Evolutionary conservation across 30 jellyfish, hydroid and myxozoan genomes (phyloP), one percentile per base, ranked within the genome.

Genomic region (Hydractinia echinata): DNA sequence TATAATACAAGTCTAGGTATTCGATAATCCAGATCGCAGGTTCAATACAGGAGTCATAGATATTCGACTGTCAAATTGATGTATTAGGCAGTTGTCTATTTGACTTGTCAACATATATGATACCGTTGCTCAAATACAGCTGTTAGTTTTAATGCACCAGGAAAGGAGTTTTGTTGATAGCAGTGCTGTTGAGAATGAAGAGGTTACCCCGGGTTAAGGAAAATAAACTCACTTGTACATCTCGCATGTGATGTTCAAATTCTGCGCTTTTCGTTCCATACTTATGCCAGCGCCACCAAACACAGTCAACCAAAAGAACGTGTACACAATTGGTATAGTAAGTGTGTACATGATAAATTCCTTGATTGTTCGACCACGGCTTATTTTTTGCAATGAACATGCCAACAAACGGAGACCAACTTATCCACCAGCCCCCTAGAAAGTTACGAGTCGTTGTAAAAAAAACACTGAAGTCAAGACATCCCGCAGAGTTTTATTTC

Each of bases 371-470:
- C 97, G 87, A 19, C 97, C 97, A 58, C 97, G 97, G 7, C 96
- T 85, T 56, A 91, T 86, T 77, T n/a, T 91, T 91, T 4, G 97
- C 97, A 44, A 91, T 85, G 82, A 91, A 91, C 97, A 91, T 91
- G 8, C 97, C 97, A 44, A 91, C 97, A 60, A 91, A 91, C 4
- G 97, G 97, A 7, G 95, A 85, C 97, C 97, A 91, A 67, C 96
- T 92, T n/a, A 91, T 83, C 97, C 97, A 91, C 97, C 97, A 91
- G 48, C 97, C 97, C 97, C 97, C 87, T 80, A 30, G 8, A 21
- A 79, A 62, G 6, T 20, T 5, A 54, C 52, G 19, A 5, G 16
- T 49, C 16, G 69, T 11, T 58, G 19, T 58, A 13, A 30, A 30
- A 2, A 0, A 30, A 30, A 30, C 19, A 13, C 19, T 3, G 15